These are phyloP conservation scores for Malacosoma neustria DNA, from an alignment of 2,888 invertebrate species.

Conservation along the genomic window DNA sequence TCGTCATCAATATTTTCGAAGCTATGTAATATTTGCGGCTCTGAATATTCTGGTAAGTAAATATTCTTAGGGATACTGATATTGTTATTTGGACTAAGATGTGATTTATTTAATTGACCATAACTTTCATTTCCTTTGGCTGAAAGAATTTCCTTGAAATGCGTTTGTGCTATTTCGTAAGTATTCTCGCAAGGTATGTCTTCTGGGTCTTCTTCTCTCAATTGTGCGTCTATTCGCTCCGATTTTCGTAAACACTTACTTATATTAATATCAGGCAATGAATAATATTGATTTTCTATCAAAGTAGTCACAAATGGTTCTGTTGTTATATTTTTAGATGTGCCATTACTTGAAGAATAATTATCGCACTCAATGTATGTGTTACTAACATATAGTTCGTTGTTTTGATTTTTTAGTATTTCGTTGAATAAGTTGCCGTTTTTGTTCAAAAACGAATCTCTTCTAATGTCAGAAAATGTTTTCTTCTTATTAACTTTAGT, in stretches of 20 bases:
- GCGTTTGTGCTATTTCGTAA: slow-evolving; percentile 60
- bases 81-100: slow-evolving; percentile 24
- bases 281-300: slow-evolving; percentile 81
- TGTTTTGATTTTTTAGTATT: slow-evolving; percentile 38
- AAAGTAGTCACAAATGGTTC: slow-evolving; percentile 69
- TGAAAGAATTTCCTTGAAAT: slow-evolving; percentile 53
- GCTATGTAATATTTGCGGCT: slow-evolving; percentile 46
- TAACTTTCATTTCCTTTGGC: slow-evolving; percentile 47
- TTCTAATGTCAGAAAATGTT: slow-evolving; percentile 69
- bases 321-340: slow-evolving; percentile 62
- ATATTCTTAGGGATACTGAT: slow-evolving; percentile 29
- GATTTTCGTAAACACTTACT: slow-evolving; percentile 81
- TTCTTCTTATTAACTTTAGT: slow-evolving; percentile 66
- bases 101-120: slow-evolving; percentile 56
- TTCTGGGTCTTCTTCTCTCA: slow-evolving; percentile 70
- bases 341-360: slow-evolving; percentile 49
- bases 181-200: slow-evolving; percentile 58
- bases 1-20: slow-evolving; percentile 63
- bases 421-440: slow-evolving; percentile 47
- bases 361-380: slow-evolving; percentile 56
- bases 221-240: slow-evolving; percentile 81
- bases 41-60: slow-evolving; percentile 42
- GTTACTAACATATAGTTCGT: slow-evolving; percentile 54
- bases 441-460: slow-evolving; percentile 49
- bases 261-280: slow-evolving; percentile 81